Percentiles rank a stretch among this genome's conserved stretches.
phyloP scores from a whole-genome alignment of 2,888 invertebrate species.

The Conomelus anceps region DNA sequence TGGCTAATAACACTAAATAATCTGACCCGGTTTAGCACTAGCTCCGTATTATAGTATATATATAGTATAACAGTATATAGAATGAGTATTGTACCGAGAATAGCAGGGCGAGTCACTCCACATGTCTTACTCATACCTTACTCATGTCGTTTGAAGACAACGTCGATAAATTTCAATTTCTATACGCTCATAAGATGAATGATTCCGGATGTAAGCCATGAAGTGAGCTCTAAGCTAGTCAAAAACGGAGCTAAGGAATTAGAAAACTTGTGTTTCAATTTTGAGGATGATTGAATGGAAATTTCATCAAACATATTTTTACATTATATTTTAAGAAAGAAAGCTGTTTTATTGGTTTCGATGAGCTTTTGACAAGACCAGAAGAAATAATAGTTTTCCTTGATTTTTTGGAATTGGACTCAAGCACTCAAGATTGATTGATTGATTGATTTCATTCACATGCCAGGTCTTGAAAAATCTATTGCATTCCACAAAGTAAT shows the following conservation, averaged over 20 bases:
- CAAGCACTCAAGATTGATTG: no score
- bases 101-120: not conserved
- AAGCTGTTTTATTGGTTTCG: no score
- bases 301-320: no score
- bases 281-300: no score
- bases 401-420: not conserved
- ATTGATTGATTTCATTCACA: no score
- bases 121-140: not conserved
- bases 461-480: no score
- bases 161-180: not conserved
- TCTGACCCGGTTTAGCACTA: not conserved
- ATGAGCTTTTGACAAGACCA: no score
- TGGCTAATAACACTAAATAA: not conserved
- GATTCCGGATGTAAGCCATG: not conserved
- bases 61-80: no score
- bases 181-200: not conserved
- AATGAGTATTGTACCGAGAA: not conserved
- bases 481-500: no score
- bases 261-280: no score
- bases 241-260: not conserved
- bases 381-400: not conserved
- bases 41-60: no score
- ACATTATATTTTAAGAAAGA: no score
- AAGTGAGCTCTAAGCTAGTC: not conserved
- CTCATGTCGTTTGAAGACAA: not conserved